Evolutionary conservation across 2,797 vertebrate genomes (phyloP).

Genomic region (Scolopax rusticola): DNA sequence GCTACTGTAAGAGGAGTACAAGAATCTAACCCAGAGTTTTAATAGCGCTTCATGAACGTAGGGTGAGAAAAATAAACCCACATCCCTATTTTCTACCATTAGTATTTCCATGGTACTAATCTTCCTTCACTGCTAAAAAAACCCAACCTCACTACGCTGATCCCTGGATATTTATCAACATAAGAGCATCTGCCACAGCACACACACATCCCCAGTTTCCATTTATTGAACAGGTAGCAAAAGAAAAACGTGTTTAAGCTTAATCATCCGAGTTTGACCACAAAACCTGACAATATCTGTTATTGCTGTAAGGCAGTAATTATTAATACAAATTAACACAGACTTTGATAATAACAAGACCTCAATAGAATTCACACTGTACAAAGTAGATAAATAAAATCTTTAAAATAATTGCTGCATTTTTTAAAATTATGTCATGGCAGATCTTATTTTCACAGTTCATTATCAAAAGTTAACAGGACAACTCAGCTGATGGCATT

Average conservation of each 20-base stretch:
- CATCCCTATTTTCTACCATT: not conserved
- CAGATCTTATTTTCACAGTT: not conserved
- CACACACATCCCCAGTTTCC: not conserved
- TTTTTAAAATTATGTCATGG: not conserved
- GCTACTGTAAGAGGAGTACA: not conserved
- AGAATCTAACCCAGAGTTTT: not conserved
- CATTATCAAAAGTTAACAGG: not conserved
- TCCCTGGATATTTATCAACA: not conserved
- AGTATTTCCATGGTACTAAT: not conserved
- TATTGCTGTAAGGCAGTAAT: not conserved
- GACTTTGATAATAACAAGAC: not conserved
- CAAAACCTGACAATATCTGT: not conserved
- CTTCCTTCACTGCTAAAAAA: not conserved
- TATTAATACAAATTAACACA: not conserved
- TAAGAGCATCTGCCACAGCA: not conserved
- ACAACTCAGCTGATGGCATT: not conserved
- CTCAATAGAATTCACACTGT: not conserved
- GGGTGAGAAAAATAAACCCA: rapidly evolving
- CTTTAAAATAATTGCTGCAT: not conserved
- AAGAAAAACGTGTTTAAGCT: not conserved
- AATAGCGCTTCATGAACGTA: not conserved
- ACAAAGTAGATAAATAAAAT: not conserved
- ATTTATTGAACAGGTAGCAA: not conserved
- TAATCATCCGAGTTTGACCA: not conserved
- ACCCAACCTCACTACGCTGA: not conserved